Evolutionary conservation across 2,888 invertebrate genomes (phyloP), one percentile per base, ranked within the genome.

Genomic region (Dolomedes plantarius): DNA sequence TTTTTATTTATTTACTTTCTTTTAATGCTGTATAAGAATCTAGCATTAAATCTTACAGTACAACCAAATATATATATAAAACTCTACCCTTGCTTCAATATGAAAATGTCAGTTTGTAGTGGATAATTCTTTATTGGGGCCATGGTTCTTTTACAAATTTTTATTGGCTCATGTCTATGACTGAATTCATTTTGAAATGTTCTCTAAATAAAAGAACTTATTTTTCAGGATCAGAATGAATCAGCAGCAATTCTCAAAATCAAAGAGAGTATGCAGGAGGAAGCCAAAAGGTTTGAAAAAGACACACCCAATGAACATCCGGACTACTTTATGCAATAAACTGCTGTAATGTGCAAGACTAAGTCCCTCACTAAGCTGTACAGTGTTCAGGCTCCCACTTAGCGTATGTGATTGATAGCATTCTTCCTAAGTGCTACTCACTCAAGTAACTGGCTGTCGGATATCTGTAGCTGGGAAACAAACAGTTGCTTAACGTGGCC

Each of bases 241-340:
- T 98, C 98, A 91, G 98, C 98, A 92, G 99, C 98, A 94, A 99
- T 99, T 93, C 94, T 98, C 93, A 99, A 99, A 94, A 99, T 99
- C 93, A 99, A 99, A 94, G 98, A 98, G 93, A 98, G 97, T 94
- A 98, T 99, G 98, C 98, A 99, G 93, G 98, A 99, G 93, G 99
- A 99, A 93, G 98, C 98, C 92, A 98, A 98, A 94, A 95, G 98
- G 93, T 97, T 97, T 93, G 97, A 98, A 93, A 97, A 97, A 94
- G 97, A 97, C 93, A 96, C 97, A 90, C 90, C 90, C 23, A 88
- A 89, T 65, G 97, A 89, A 46, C 97, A 97, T 92, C 96, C 97
- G 92, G 97, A 97, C 93, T 97, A 97, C 81, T 97, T 96, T 93
- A 97, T 97, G 96, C 97, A 96, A 95, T 97, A 96, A 89, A 82